Evolutionary conservation across 2,888 invertebrate genomes (phyloP), one percentile per base, ranked within the genome.

Genomic region (Anaspis maculata): DNA sequence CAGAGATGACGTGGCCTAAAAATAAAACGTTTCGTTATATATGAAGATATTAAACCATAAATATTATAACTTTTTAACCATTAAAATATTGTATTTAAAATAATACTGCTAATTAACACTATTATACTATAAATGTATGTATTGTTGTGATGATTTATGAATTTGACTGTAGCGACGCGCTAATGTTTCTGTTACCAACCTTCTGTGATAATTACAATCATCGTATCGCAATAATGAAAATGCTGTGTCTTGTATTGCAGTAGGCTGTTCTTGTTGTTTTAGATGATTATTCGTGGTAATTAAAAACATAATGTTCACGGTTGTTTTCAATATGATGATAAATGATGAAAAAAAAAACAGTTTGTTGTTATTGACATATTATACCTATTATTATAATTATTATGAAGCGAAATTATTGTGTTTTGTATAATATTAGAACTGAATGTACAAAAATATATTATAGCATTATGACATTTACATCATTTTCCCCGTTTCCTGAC

Each of bases 191-290:
- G 51, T 61, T 63, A 54, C 46, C 52, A 62, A 63, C 61, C 59
- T 64, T 64, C 65, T 65, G 65, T 65, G 65, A 65, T 65, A 65
- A 62, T 61, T 64, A 61, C 65, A 65, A 65, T 65, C 65, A 64
- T 62, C 61, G 56, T 63, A 63, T 60, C 57, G 65, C 65, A 65
- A 65, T 65, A 65, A 65, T 59, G 55, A 62, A 57, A 55, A 62
- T 58, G 62, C 63, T 62, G 65, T 64, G 64, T 65, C 63, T 65
- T 62, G 63, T 61, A 61, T 62, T 62, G 59, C 58, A 55, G 59
- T 62, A 60, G 57, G 56, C 56, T 61, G 59, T 59, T 55, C 51
- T 58, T 50, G 57, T 59, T 59, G 54, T 58, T 59, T 53, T 49
- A 44, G 43, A 38, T 37, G 34, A 41, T 30, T 32, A 12, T 25